Conservation (phyloP, 1,140 invertebrate species). For the Scaptomyza pallida region DNA sequence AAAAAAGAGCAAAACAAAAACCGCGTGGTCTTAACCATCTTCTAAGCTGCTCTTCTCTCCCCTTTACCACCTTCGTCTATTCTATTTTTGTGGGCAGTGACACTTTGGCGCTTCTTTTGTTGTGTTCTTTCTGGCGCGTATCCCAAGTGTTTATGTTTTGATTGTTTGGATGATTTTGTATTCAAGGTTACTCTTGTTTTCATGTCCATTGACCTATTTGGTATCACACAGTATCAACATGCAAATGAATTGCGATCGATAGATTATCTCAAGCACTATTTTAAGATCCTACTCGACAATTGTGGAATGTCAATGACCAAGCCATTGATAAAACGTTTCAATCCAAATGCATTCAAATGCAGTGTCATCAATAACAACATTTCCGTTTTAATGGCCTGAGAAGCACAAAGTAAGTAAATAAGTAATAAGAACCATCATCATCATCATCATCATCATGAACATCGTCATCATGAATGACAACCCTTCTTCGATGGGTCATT, state of each 20-base stretch:
- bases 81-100: constrained; percentile 4
- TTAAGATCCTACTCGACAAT: neutral
- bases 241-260: constrained; percentile 41
- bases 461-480: constrained; percentile 2
- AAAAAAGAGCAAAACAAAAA: constrained; percentile 41
- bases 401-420: constrained; percentile 1
- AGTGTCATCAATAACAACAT: constrained; percentile 8
- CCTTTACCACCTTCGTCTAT: neutral
- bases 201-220: constrained; percentile 82
- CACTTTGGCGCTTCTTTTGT: constrained; percentile 7
- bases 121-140: too few relatives aligned
- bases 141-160: constrained; percentile 75
- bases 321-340: neutral
- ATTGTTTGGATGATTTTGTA: constrained; percentile 45
- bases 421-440: neutral
- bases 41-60: neutral
- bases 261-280: neutral
- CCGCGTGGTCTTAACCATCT: constrained; percentile 50
- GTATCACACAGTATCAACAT: constrained; percentile 48
- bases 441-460: neutral
- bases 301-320: neutral
- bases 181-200: constrained; percentile 82
- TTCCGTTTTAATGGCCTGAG: constrained; percentile 6
- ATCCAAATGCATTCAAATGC: neutral
- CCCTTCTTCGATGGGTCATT: constrained; percentile 12